Evolutionary conservation across 2,888 invertebrate genomes (phyloP), one percentile per base, ranked within the genome.

Genomic region (Diadegma fenestrale): DNA sequence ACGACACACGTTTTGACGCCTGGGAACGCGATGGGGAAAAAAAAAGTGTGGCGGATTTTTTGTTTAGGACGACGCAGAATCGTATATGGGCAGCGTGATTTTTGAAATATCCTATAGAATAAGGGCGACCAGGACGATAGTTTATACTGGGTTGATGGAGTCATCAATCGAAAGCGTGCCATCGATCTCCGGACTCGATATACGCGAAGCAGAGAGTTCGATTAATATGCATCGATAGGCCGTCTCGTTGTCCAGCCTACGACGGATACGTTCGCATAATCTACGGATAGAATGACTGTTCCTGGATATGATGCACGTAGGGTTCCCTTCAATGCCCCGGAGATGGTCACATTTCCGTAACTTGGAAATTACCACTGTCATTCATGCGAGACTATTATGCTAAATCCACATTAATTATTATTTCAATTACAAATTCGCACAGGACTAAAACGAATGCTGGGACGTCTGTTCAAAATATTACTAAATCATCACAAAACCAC

Each of bases 161-260:
- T 85, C 85, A 77, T 85, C 85, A 63, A 85, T 82, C 85, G 85
- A 77, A 84, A 84, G 72, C 80, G 84, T 84, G 84, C 77, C 84
- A 78, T 79, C 79, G 79, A 82, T 85, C 71, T 71, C 76, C 58
- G 76, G 43, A 33, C 10, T 79, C 45, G 79, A 80, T 82, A 26
- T 63, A 79, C 75, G 68, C 71, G 79, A 58, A 64, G 64, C 37
- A 69, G 54, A 69, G 54, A 51, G 78, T 77, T 76, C 66, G 85
- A 76, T 85, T 80, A 82, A 80, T 85, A 85, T 80, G 82, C 85
- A 82, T 85, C 82, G 82, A 78, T 75, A 64, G 73, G 41, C 61
- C 73, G 45, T 19, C 45, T 41, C 43, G 72, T 33, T 61, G 68
- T 17, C 45, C 41, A 73, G 72, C 17, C 72, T 37, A 41, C 22